Evolutionary conservation across 92 coral and sea anemone genomes (phyloP).

Genomic region (Epizoanthus rinbou): DNA sequence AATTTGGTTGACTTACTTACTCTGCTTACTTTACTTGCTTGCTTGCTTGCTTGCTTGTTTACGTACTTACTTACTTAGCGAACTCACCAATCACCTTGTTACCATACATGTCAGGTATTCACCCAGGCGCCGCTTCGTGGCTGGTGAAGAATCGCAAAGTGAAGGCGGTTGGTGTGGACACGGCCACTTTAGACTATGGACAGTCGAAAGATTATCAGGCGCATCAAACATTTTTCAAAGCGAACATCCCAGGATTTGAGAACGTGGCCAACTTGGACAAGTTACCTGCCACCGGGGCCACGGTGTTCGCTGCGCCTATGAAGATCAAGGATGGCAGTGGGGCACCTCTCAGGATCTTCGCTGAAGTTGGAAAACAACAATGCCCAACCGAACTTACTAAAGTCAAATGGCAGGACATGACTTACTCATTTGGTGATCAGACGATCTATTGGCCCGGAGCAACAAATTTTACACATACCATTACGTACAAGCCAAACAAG

Average conservation of each 20-base stretch:
- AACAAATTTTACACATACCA: conserved; percentile 45
- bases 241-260: conserved; percentile 55
- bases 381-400: neutral
- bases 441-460: conserved; percentile 74
- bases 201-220: no score
- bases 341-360: conserved; percentile 57
- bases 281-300: conserved; percentile 63
- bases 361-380: conserved; percentile 20
- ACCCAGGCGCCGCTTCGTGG: no score
- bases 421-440: conserved; percentile 61
- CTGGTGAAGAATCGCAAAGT: no score
- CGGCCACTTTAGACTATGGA: no score
- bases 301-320: conserved; percentile 56
- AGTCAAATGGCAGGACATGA: conserved; percentile 63
- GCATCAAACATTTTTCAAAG: conserved; percentile 22
- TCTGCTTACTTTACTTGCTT: no score
- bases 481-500: conserved; percentile 21
- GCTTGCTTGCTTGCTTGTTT: no score
- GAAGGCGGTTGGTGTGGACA: no score
- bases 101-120: no score
- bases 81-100: no score
- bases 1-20: no score
- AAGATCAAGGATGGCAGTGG: conserved; percentile 59
- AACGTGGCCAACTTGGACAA: conserved; percentile 55
- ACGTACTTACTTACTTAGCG: no score